phyloP scores from a whole-genome alignment of 2,797 vertebrate genomes.

The Benthosema pterotum region DNA sequence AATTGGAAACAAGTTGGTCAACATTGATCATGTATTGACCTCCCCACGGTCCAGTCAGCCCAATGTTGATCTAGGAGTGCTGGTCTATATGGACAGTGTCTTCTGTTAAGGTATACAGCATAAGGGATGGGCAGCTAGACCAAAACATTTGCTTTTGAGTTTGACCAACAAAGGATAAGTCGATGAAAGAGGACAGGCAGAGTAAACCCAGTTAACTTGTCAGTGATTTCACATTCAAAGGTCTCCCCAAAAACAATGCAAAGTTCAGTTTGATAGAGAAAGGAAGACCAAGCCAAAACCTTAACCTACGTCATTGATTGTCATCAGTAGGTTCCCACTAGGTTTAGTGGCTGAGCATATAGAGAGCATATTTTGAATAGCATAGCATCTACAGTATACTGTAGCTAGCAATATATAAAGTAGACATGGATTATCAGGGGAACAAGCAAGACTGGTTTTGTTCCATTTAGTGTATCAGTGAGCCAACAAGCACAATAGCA shows the following conservation, averaged over 20 bases:
- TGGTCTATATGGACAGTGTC: conserved; percentile 60
- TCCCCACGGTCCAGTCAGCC: conserved; percentile 44
- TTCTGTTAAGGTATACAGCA: conserved; percentile 58
- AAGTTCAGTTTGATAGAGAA: too few species aligned
- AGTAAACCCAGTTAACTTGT: conserved; percentile 10
- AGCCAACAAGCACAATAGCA: too few species aligned
- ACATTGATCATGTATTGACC: conserved; percentile 65
- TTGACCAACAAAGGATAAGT: conserved; percentile 57
- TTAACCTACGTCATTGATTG: too few species aligned
- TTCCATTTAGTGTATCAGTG: too few species aligned
- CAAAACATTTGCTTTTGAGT: conserved; percentile 74
- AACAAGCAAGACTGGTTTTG: too few species aligned
- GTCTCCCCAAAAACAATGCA: not conserved
- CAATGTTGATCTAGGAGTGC: conserved; percentile 69
- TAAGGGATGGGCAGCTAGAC: conserved; percentile 54
- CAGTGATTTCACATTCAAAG: conserved; percentile 12
- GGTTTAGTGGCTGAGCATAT: too few species aligned
- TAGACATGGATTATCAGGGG: too few species aligned
- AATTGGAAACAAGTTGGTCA: conserved; percentile 11
- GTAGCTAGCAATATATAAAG: too few species aligned
- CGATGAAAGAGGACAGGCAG: conserved; percentile 20
- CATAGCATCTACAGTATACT: too few species aligned
- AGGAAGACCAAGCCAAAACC: too few species aligned
- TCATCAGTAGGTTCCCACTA: too few species aligned
- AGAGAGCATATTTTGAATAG: too few species aligned